phyloP scores from a whole-genome alignment of 2,797 vertebrate genomes.

The Jordanella pulchra region DNA sequence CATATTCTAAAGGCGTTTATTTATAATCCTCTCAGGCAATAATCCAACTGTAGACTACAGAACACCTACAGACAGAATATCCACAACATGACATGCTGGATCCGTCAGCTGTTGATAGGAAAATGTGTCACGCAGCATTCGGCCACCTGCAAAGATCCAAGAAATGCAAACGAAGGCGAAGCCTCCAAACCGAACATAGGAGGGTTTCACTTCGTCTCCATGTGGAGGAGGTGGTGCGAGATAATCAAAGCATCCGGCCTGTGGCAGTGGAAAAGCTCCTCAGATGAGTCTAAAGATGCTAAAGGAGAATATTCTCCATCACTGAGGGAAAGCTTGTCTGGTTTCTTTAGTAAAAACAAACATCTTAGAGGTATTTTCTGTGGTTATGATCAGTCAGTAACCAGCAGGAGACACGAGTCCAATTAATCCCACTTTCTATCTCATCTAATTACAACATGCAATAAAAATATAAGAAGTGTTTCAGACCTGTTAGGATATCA shows the following conservation, averaged over 20 bases:
- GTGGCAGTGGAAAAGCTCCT: no score
- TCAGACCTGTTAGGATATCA: no score
- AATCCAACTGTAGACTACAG: constrained; percentile 13
- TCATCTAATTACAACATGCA: neutral
- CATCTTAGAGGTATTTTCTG: neutral
- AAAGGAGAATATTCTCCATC: neutral
- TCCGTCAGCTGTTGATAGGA: constrained; percentile 1
- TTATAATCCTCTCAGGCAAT: constrained; percentile 28
- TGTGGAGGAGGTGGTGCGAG: constrained; percentile 8
- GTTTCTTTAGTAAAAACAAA: neutral
- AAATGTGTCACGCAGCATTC: constrained; percentile 4
- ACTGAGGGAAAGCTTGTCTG: neutral
- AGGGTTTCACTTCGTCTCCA: constrained; percentile 7
- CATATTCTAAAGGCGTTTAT: constrained; percentile 30
- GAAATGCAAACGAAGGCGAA: constrained; percentile 8
- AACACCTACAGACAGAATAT: constrained; percentile 14
- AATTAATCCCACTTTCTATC: neutral
- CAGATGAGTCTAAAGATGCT: no score
- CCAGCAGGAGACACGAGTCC: neutral
- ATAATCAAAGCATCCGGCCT: constrained; percentile 30
- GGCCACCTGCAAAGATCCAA: constrained; percentile 16
- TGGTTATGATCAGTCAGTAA: neutral
- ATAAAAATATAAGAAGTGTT: no score
- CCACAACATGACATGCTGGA: constrained; percentile 1
- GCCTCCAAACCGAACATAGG: neutral